Conservation (phyloP, 2,113 vertebrate species). For the Bos taurus region ARS-UCD2.0 NC_037337.1:94585001-94585500, state of each 20-base stretch:
- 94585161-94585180: background rate
- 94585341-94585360: background rate
- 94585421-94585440: background rate
- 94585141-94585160: background rate
- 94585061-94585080: background rate
- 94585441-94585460: background rate
- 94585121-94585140: background rate
- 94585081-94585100: background rate
- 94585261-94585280: background rate
- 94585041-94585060: background rate
- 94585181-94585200: background rate
- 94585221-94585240: background rate
- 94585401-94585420: background rate
- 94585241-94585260: background rate
- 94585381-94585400: background rate
- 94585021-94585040: background rate
- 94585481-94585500: background rate
- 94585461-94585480: conserved; percentile 15
- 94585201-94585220: background rate
- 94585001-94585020: background rate
- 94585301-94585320: background rate
- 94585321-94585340: background rate
- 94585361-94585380: background rate
- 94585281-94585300: background rate
- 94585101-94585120: background rate